These are phyloP conservation scores for Rousettus leschenaultii DNA, from an alignment of 2,113 vertebrate genomes.

Conservation along the genomic window DNA sequence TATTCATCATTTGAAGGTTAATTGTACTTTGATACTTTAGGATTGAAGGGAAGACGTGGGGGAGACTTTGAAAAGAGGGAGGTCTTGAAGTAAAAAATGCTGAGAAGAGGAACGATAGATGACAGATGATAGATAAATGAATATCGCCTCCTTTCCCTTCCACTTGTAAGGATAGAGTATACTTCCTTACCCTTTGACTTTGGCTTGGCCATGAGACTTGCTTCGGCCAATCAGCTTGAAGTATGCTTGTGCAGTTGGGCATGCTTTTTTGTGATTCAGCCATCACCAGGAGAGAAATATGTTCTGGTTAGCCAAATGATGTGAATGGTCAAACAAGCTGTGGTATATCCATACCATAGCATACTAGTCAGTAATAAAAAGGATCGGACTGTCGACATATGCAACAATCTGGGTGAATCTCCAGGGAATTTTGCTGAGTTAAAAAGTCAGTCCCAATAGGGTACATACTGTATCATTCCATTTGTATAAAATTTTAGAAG, in stretches of 20 bases:
- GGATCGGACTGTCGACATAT: background rate
- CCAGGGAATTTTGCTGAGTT: background rate
- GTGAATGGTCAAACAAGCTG: background rate
- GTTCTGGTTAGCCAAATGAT: background rate
- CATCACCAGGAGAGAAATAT: background rate
- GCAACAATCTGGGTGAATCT: background rate
- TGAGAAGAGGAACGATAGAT: background rate
- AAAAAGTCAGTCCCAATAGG: background rate
- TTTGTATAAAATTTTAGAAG: background rate
- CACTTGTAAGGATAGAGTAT: background rate
- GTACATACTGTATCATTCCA: background rate
- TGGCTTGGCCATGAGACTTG: background rate
- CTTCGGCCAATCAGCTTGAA: background rate
- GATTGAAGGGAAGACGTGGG: background rate
- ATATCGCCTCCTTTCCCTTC: background rate
- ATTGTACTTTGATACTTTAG: background rate
- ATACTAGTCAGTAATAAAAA: background rate
- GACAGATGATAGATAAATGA: background rate
- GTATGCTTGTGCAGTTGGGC: background rate
- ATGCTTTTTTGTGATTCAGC: background rate
- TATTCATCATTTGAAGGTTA: slow-evolving; percentile 12
- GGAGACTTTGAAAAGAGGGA: slow-evolving; percentile 15
- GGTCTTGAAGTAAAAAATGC: background rate
- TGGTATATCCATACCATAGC: background rate
- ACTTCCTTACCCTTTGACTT: background rate